Evolutionary conservation across 2,113 vertebrate genomes (phyloP).

Genomic region (Panthera tigris): DNA sequence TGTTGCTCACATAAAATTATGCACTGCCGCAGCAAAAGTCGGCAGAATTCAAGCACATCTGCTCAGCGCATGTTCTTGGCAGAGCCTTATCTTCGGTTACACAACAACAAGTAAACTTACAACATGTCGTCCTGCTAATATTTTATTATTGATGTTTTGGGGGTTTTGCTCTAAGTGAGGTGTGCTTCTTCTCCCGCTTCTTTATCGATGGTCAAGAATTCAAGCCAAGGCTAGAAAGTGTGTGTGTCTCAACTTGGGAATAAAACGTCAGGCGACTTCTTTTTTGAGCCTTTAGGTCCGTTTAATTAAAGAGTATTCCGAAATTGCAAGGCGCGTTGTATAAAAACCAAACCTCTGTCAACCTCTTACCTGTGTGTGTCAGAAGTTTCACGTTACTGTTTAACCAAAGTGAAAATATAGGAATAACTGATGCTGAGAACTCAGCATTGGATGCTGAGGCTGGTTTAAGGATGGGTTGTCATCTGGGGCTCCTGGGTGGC

Average conservation of each 20-base stretch:
- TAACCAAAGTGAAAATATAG: neutral
- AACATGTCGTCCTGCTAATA: neutral
- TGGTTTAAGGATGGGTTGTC: neutral
- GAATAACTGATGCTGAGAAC: neutral
- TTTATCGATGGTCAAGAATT: neutral
- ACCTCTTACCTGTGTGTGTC: neutral
- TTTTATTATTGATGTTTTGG: neutral
- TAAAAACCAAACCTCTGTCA: neutral
- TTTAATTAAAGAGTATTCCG: neutral
- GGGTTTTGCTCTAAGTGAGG: neutral
- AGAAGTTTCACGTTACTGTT: neutral
- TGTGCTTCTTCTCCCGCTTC: neutral
- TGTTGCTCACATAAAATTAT: neutral
- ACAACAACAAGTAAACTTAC: neutral
- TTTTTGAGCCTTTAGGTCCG: neutral
- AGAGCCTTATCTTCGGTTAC: neutral
- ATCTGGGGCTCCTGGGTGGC: too few relatives aligned
- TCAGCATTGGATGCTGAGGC: neutral
- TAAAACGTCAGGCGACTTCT: neutral
- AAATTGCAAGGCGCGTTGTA: neutral
- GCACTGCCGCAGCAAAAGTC: neutral
- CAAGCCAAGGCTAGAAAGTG: neutral
- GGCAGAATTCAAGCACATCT: neutral
- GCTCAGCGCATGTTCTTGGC: accelerated
- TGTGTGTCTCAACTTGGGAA: neutral